Conservation (phyloP, 2,888 invertebrate species). For the Caenorhabditis uteleia region DNA sequence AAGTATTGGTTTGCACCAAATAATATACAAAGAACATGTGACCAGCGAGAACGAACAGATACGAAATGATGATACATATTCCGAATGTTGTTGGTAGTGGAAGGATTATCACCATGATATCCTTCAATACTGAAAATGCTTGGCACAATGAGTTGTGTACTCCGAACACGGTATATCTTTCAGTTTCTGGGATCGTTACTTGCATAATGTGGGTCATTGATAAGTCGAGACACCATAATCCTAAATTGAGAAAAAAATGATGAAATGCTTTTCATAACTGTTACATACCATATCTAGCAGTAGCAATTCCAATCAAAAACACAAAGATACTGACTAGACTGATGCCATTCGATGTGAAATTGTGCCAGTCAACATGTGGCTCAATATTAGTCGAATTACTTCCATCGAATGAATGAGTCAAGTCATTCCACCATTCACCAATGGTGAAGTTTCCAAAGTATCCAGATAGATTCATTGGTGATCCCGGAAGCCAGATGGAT, state of each 20-base stretch:
- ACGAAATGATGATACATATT: constrained; percentile 41
- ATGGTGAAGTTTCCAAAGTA: constrained; percentile 45
- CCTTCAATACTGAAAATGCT: constrained; percentile 55
- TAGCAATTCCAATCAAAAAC: constrained; percentile 60
- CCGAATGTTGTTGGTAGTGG: constrained; percentile 37
- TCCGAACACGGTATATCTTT: constrained; percentile 64
- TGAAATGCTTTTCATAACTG: neutral
- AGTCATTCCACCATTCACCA: constrained; percentile 39
- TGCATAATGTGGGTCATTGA: constrained; percentile 67
- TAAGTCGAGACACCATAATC: constrained; percentile 63
- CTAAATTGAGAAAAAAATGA: constrained; percentile 24
- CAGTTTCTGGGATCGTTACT: constrained; percentile 50
- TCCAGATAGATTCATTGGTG: constrained; percentile 54
- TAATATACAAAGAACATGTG: constrained; percentile 45
- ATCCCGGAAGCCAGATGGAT: constrained; percentile 63
- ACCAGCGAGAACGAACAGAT: constrained; percentile 41
- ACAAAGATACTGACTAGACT: constrained; percentile 56
- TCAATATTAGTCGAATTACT: constrained; percentile 20
- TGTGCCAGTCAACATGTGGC: constrained; percentile 48
- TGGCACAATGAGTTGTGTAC: constrained; percentile 65
- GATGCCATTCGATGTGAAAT: constrained; percentile 49
- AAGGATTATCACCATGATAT: constrained; percentile 35
- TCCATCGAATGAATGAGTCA: constrained; percentile 41
- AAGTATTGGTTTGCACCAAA: constrained; percentile 30
- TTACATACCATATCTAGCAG: constrained; percentile 55